These are phyloP conservation scores for Sebastes kiyomatsui DNA, from an alignment of 2,797 vertebrate genomes.

Conservation along the genomic window DNA sequence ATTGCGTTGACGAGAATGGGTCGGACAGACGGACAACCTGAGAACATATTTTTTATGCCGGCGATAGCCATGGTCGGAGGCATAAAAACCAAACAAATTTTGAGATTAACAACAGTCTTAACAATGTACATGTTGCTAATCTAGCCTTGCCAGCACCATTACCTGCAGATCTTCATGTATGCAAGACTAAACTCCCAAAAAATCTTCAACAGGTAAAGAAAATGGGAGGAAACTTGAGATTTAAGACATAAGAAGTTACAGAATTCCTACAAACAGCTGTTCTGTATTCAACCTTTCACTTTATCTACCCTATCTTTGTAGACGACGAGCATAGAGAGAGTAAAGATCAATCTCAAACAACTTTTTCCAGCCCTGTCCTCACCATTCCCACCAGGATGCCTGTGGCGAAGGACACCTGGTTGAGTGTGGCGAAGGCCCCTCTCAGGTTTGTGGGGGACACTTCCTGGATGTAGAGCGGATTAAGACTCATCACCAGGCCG, in stretches of 20 bases:
- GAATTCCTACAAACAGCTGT: background rate
- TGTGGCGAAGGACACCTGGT: constrained; percentile 82
- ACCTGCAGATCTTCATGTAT: background rate
- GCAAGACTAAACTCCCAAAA: background rate
- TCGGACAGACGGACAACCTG: no score
- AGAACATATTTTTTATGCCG: no score
- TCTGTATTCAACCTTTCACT: background rate
- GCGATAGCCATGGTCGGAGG: no score
- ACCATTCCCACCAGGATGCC: constrained; percentile 86
- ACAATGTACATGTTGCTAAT: background rate
- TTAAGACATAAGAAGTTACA: background rate
- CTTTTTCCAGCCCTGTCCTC: constrained; percentile 25
- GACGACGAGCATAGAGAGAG: background rate
- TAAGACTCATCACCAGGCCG: constrained; percentile 84
- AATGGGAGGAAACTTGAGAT: background rate
- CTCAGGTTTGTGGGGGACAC: constrained; percentile 82
- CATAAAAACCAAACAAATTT: background rate
- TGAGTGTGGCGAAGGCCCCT: constrained; percentile 84
- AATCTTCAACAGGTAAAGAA: background rate
- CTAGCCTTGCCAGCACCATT: background rate
- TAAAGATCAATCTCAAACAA: background rate
- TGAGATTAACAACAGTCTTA: background rate
- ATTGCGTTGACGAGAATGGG: no score
- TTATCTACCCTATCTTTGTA: no score
- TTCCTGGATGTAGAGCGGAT: constrained; percentile 85